A percentile compares a stretch with the other conserved stretches of the same genome.
These are phyloP conservation scores for Oscheius sp. DNA, from an alignment of 2,888 invertebrate species.

Conservation along the genomic window DNA sequence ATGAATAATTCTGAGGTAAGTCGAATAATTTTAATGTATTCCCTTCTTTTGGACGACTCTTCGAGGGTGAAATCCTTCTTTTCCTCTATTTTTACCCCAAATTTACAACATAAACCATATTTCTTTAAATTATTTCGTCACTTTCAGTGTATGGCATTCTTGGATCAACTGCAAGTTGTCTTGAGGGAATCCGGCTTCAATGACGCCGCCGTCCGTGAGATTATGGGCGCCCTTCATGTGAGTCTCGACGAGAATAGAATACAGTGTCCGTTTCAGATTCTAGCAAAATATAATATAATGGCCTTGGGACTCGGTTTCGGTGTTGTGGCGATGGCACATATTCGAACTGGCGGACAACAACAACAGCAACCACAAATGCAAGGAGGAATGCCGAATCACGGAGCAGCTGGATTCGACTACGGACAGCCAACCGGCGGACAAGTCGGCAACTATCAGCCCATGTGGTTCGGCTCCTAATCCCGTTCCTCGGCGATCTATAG, in stretches of 20 bases:
- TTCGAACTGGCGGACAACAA: slow-evolving; percentile 50
- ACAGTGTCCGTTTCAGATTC: slow-evolving; percentile 76
- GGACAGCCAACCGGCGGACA: no score
- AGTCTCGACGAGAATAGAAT: neutral
- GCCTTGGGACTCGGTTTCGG: slow-evolving; percentile 80
- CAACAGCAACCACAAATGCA: neutral
- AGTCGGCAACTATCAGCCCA: no score
- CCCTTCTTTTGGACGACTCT: neutral
- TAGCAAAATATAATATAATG: slow-evolving; percentile 90
- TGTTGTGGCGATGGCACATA: slow-evolving; percentile 72
- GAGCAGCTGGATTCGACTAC: no score
- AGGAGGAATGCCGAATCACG: neutral
- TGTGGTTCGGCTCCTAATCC: no score
- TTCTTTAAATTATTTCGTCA: neutral
- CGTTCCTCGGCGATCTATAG: no score
- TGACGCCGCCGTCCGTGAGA: slow-evolving; percentile 88
- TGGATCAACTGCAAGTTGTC: slow-evolving; percentile 88
- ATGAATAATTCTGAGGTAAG: neutral
- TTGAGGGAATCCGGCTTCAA: slow-evolving; percentile 89
- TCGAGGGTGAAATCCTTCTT: no score
- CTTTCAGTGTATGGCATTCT: slow-evolving; percentile 78
- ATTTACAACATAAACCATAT: no score
- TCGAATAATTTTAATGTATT: neutral
- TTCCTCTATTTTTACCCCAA: no score
- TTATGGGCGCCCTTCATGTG: slow-evolving; percentile 85